Percentiles rank a stretch among this genome's conserved stretches.
These are phyloP conservation scores for Lasioglossum villosulum DNA, from an alignment of 2,888 invertebrate genomes.

Conservation along the genomic window DNA sequence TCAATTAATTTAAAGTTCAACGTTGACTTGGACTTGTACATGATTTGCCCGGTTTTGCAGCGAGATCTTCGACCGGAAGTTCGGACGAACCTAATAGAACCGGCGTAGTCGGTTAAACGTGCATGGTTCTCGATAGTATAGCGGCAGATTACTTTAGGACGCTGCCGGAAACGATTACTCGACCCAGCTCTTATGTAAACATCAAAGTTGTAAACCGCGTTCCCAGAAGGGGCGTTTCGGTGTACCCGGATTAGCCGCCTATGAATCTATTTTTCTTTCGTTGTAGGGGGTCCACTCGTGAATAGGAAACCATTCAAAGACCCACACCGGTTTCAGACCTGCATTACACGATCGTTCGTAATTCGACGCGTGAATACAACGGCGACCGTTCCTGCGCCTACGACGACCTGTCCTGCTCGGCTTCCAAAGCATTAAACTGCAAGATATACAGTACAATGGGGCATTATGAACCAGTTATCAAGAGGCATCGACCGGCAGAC, in stretches of 20 bases:
- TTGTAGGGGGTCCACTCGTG: background rate
- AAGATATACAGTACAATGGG: slow-evolving; percentile 22
- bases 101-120: too few species aligned
- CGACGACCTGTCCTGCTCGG: slow-evolving; percentile 10
- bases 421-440: slow-evolving; percentile 16
- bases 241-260: background rate
- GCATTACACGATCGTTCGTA: slow-evolving; percentile 21
- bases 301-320: slow-evolving; percentile 13
- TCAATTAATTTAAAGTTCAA: too few species aligned
- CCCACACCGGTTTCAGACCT: background rate
- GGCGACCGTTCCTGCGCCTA: slow-evolving; percentile 13
- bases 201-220: background rate
- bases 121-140: background rate
- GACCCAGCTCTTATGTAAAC: background rate
- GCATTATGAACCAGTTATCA: slow-evolving; percentile 54
- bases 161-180: background rate
- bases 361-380: slow-evolving; percentile 23
- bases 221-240: background rate
- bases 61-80: too few species aligned
- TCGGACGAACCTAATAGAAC: background rate
- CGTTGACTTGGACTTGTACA: too few species aligned
- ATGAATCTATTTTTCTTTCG: background rate
- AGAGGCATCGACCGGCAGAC: slow-evolving; percentile 70
- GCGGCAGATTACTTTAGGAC: background rate
- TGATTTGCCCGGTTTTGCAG: too few species aligned